Evolutionary conservation across 2,113 vertebrate genomes (phyloP).

Genomic region (Mugil cephalus): DNA sequence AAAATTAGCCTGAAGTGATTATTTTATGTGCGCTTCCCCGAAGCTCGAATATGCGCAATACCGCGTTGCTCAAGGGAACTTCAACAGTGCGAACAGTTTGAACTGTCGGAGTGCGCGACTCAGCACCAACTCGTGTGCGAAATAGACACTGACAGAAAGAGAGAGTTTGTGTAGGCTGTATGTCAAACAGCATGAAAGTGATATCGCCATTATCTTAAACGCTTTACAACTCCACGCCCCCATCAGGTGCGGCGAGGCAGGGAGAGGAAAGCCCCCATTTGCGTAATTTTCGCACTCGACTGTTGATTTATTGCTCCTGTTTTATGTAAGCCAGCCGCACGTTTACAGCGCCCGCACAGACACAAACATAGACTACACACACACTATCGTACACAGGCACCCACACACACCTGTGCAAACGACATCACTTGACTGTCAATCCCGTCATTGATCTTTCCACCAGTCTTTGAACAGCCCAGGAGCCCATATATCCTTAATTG

Average conservation of each 20-base stretch:
- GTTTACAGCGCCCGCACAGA: slow-evolving; percentile 56
- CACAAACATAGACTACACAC: slow-evolving; percentile 25
- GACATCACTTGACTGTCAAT: slow-evolving; percentile 83
- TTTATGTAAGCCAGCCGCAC: slow-evolving; percentile 73
- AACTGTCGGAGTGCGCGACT: slow-evolving; percentile 4
- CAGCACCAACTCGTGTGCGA: slow-evolving; percentile 20
- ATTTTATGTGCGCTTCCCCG: neutral
- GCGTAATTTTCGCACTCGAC: slow-evolving; percentile 76
- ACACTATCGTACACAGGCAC: slow-evolving; percentile 32
- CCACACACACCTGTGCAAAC: slow-evolving; percentile 84
- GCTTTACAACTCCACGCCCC: slow-evolving; percentile 62
- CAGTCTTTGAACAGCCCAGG: slow-evolving; percentile 80
- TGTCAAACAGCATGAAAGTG: slow-evolving; percentile 61
- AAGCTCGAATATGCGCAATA: neutral
- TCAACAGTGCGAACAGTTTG: neutral
- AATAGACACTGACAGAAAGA: slow-evolving; percentile 3
- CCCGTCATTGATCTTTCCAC: slow-evolving; percentile 79
- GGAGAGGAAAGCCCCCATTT: slow-evolving; percentile 81
- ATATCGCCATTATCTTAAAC: slow-evolving; percentile 64
- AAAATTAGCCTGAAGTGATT: neutral
- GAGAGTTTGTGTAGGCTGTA: neutral
- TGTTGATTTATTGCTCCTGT: slow-evolving; percentile 80
- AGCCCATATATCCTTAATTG: slow-evolving; percentile 82
- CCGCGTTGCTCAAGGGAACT: slow-evolving; percentile 11
- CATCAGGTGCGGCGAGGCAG: slow-evolving; percentile 63